Base-by-base conservation (phyloP, 2,797 vertebrate species). In the Danio jaintianensis region DNA sequence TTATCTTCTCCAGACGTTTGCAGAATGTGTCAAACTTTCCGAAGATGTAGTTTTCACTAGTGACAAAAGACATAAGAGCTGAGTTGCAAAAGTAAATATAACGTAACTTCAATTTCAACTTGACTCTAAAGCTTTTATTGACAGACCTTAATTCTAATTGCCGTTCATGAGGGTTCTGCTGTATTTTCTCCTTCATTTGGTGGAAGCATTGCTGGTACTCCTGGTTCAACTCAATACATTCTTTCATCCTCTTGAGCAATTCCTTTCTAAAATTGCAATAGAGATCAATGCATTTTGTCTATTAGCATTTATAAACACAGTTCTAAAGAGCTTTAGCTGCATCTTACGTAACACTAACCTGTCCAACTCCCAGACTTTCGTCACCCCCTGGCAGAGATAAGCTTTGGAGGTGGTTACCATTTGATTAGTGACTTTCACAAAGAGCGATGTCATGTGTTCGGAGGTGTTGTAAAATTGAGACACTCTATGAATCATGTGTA, bases 351-450 rank as follows among this genome's bases (percentile, higher is more conserved):
- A 78, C 4, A 45, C 40, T 7, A 83, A 96, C 95, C 94, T 94
- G 86, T 92, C 90, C 80, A 92, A 90, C 77, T 96, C 93, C 95
- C 95, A 96, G 86, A 96, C 84, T 70, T 85, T 92, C 29, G 85
- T 85, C 75, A 92, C 92, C 12, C 90, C 94, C 82, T 93, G 91
- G 55, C 42, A 72, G 22, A 96, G 89, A 84, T 94, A 92, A 0
- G 22, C 81, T 86, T 93, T 94, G 88, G 94, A 94, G 20, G 90
- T 93, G 79, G 83, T 89, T 86, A 95, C 92, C 93, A 96, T 95
- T 89, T 95, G 95, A 88, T 96, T 96, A 58, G 95, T 96, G 87
- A 96, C 90, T 89, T 96, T 96, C 42, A 96, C 92, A 81, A 96
- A 94, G 84, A 96, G 93, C 0, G 94, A 93, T 4, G 93, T 96